Evolutionary conservation across 1,140 invertebrate genomes (phyloP), one percentile per base, ranked within the genome.

Genomic region (Varroa destructor): DNA sequence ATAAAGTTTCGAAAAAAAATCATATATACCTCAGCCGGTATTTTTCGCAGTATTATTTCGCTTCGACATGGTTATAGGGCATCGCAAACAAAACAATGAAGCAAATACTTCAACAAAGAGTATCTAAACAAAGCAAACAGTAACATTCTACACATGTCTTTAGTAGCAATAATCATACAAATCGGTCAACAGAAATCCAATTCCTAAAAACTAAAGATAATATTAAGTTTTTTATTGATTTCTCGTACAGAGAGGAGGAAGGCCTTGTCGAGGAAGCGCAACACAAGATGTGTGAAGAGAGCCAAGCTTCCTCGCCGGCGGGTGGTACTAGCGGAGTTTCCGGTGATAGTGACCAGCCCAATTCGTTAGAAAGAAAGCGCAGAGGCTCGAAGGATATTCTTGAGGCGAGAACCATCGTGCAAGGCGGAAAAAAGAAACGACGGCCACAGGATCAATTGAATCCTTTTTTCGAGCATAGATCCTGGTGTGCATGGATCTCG

Each of bases 381-480:
- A 67, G 61, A 40, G 61, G 61, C 37, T 67, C 61, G 10, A 67
- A 67, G 61, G 61, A 67, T 40, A 67, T 67, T 40, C 61, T 67
- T 14, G 61, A 67, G 3, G 12, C 61, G 2, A 67, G 46, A 40
- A 5, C 37, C 40, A 40, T 37, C 5, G 40, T 37, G 36, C 46
- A 51, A 8, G 46, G 4, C 46, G 46, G 40, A 1, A 67, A 67
- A 37, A 67, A 67, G 37, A 67, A 67, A 8, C 14, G 61, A 46
- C 40, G 46, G 46, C 61, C 61, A 12, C 61, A 67, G 61, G 61
- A 67, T 67, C 61, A 67, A 8, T 37, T 67, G 14, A 67, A 67
- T 37, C 61, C 61, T 4, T 40, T 40, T 67, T 67, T 67, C 61
- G 61, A 67, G 61, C 61, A 67, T 40, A 12, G 61, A 67, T 67